Percentiles rank a stretch among this genome's conserved stretches.
Evolutionary conservation across 2,888 invertebrate genomes (phyloP).

Genomic region (Lasioglossum malachurum): DNA sequence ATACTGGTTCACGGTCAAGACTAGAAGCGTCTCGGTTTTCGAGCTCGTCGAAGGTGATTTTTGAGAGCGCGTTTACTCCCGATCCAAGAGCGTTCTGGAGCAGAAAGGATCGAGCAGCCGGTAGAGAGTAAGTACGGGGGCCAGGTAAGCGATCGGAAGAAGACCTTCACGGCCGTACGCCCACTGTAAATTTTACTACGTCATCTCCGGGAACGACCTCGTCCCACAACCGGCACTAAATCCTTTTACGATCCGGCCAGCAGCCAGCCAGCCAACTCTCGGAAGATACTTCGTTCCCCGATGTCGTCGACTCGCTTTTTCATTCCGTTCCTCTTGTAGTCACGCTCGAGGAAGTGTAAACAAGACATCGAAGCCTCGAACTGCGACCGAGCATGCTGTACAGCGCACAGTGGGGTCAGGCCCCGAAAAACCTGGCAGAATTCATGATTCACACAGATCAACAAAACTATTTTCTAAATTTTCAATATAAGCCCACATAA

Average conservation of each 20-base stretch:
- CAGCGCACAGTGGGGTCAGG: no score
- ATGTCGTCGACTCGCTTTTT: slow-evolving; percentile 73
- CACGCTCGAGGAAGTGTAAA: slow-evolving; percentile 56
- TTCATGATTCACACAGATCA: no score
- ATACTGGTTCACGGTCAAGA: slow-evolving; percentile 10
- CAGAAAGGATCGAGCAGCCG: slow-evolving; percentile 35
- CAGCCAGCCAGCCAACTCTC: slow-evolving; percentile 43
- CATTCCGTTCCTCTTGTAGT: slow-evolving; percentile 46
- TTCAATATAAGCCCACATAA: no score
- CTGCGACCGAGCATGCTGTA: neutral
- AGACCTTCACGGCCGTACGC: slow-evolving; percentile 64
- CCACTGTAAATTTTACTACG: slow-evolving; percentile 72
- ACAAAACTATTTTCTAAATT: no score
- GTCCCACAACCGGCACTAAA: slow-evolving; percentile 74
- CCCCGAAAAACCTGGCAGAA: no score
- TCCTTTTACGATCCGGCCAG: slow-evolving; percentile 68
- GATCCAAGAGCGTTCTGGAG: slow-evolving; percentile 42
- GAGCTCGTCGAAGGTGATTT: slow-evolving; percentile 21
- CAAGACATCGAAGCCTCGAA: slow-evolving; percentile 59
- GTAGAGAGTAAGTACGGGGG: slow-evolving; percentile 37
- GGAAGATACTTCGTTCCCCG: slow-evolving; percentile 49
- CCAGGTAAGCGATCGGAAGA: slow-evolving; percentile 63
- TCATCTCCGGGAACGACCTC: slow-evolving; percentile 76
- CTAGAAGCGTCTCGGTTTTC: slow-evolving; percentile 20
- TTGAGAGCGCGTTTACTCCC: slow-evolving; percentile 34